Conservation (phyloP, 2,888 invertebrate species). For the Zygothrica quintamaculata region DNA sequence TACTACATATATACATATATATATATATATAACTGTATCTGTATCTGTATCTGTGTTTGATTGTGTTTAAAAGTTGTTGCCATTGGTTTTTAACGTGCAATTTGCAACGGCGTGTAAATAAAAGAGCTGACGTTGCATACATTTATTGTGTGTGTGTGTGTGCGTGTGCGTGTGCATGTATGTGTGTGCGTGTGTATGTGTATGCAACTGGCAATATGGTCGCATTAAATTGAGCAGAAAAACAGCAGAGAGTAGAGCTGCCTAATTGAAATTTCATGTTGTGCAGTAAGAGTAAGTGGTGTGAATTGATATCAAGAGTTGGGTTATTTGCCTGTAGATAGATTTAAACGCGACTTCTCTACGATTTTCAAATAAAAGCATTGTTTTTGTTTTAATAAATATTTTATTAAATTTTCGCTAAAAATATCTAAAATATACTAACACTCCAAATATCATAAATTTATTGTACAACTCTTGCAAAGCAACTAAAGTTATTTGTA, state of each 20-base stretch:
- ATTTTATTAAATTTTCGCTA: no score
- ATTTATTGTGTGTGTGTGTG: conserved; percentile 6
- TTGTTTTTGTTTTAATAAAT: no score
- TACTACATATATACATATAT: not conserved
- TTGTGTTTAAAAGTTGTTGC: conserved; percentile 4
- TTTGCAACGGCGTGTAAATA: conserved; percentile 53
- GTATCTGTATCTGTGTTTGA: conserved; percentile 3
- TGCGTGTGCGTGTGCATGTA: conserved; percentile 1
- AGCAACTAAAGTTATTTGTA: no score
- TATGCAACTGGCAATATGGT: conserved; percentile 56
- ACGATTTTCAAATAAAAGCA: conserved; percentile 12
- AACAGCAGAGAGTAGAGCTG: conserved; percentile 69
- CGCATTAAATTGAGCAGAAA: conserved; percentile 79
- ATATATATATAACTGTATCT: not conserved
- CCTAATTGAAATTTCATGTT: conserved; percentile 83
- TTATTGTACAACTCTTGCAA: no score
- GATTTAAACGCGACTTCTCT: conserved; percentile 25
- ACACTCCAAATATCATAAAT: no score
- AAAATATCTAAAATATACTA: no score
- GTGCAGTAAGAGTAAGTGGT: conserved; percentile 64
- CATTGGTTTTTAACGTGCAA: conserved; percentile 44
- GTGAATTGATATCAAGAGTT: conserved; percentile 29
- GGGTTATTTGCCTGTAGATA: not conserved
- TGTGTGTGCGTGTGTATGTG: conserved; percentile 13
- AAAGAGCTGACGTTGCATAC: conserved; percentile 43